Conservation (phyloP, 2,113 vertebrate genomes). For the Bungarus multicinctus region DNA sequence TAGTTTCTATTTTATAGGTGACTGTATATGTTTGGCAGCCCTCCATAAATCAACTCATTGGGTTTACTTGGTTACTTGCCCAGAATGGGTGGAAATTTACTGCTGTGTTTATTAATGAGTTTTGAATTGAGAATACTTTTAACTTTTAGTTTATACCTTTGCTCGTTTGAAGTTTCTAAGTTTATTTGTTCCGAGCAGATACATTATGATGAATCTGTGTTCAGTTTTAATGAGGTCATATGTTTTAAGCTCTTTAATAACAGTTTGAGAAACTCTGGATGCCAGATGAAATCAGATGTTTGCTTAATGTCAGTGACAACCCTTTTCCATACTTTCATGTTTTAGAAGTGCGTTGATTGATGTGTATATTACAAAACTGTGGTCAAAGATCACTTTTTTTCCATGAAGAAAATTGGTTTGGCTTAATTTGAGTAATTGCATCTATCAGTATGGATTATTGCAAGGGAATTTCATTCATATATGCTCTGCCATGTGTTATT, state of each 20-base stretch:
- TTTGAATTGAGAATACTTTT: background rate
- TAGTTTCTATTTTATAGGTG: background rate
- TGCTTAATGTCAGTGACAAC: slow-evolving; percentile 11
- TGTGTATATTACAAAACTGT: background rate
- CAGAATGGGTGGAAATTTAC: background rate
- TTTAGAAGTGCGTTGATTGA: background rate
- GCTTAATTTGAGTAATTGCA: background rate
- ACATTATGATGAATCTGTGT: background rate
- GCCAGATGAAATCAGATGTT: slow-evolving; percentile 17
- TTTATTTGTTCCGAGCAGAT: background rate
- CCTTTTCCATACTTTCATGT: slow-evolving; percentile 14
- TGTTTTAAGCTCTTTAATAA: slow-evolving; percentile 15
- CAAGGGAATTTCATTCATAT: background rate
- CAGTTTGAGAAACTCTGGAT: background rate
- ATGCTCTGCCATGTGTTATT: background rate
- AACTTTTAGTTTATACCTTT: slow-evolving; percentile 1
- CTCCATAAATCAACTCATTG: background rate
- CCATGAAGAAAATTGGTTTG: background rate
- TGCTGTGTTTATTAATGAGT: background rate
- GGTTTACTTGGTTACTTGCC: background rate
- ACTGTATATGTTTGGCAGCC: background rate
- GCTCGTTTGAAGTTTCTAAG: background rate
- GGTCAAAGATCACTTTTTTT: background rate
- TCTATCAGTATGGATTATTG: background rate
- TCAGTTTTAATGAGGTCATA: slow-evolving; percentile 10